phyloP scores from a whole-genome alignment of 1,140 invertebrate genomes.

The Acromyrmex echinatior region DNA sequence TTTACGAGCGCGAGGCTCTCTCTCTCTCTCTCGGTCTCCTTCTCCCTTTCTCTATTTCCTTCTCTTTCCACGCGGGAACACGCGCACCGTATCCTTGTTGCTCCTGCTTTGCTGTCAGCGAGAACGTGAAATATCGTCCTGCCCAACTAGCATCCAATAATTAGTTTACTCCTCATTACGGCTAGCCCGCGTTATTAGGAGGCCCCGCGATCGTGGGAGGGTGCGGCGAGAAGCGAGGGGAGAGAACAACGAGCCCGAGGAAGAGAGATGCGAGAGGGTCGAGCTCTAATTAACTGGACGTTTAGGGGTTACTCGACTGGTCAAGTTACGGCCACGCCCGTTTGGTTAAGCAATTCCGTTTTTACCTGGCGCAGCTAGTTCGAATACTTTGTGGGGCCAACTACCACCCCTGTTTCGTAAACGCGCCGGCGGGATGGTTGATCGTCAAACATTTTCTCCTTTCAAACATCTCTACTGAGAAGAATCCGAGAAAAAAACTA shows the following conservation, averaged over 20 bases:
- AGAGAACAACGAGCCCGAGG: background rate
- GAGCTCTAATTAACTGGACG: slow-evolving; percentile 84
- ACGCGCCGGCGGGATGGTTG: slow-evolving; percentile 14
- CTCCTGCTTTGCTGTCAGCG: slow-evolving; percentile 83
- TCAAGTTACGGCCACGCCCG: slow-evolving; percentile 80
- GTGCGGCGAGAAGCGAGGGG: background rate
- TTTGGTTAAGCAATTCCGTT: slow-evolving; percentile 73
- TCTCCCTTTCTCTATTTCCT: slow-evolving; percentile 35
- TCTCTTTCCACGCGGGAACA: slow-evolving; percentile 29
- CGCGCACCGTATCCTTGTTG: slow-evolving; percentile 76
- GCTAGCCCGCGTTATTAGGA: slow-evolving; percentile 83
- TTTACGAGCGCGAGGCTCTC: slow-evolving; percentile 65
- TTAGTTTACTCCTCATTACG: slow-evolving; percentile 86
- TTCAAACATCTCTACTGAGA: slow-evolving; percentile 29
- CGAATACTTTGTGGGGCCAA: slow-evolving; percentile 70
- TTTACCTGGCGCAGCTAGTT: slow-evolving; percentile 69
- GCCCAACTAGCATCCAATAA: slow-evolving; percentile 85
- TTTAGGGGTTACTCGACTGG: slow-evolving; percentile 80
- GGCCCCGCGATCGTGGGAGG: slow-evolving; percentile 73
- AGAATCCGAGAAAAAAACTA: slow-evolving; percentile 1
- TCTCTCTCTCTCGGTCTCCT: slow-evolving; percentile 32
- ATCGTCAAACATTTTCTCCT: slow-evolving; percentile 41
- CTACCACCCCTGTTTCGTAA: slow-evolving; percentile 48
- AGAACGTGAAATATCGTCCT: slow-evolving; percentile 84
- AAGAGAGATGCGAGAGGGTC: slow-evolving; percentile 28